A percentile compares a stretch with the other conserved stretches of the same genome.
These are phyloP conservation scores for Heliconius hewitsoni DNA, from an alignment of 1,140 invertebrate genomes.

Conservation along the genomic window DNA sequence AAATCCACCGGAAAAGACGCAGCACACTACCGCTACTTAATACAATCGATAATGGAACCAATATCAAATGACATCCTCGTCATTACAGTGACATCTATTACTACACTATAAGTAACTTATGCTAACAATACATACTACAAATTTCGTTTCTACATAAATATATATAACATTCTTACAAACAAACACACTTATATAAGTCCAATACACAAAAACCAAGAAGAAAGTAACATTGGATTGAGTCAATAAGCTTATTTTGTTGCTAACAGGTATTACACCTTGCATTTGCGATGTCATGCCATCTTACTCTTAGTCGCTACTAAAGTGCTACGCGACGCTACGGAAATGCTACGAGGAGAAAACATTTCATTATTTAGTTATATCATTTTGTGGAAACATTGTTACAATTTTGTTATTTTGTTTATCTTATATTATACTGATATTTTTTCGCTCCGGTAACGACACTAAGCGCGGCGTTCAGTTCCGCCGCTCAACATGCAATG, in stretches of 20 bases:
- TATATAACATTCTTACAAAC: neutral
- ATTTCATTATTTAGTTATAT: neutral
- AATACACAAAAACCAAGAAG: neutral
- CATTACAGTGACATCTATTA: too few species aligned
- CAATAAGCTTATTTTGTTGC: neutral
- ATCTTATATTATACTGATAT: neutral
- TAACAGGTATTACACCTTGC: conserved; percentile 6
- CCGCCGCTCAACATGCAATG: too few species aligned
- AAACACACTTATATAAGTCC: neutral
- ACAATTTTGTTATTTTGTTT: neutral
- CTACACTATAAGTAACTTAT: too few species aligned
- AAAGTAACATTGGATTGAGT: neutral
- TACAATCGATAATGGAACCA: too few species aligned
- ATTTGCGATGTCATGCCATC: conserved; percentile 9
- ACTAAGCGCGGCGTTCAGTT: too few species aligned
- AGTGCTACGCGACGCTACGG: neutral
- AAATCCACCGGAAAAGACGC: too few species aligned
- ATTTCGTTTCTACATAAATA: too few species aligned
- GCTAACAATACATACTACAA: too few species aligned
- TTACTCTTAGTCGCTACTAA: neutral
- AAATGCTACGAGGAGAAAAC: neutral
- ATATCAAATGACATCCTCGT: too few species aligned
- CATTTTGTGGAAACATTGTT: neutral
- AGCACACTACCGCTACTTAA: too few species aligned
- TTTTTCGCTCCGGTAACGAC: too few species aligned